Conservation (phyloP, 1,140 invertebrate genomes). For the Neodiprion lecontei region DNA sequence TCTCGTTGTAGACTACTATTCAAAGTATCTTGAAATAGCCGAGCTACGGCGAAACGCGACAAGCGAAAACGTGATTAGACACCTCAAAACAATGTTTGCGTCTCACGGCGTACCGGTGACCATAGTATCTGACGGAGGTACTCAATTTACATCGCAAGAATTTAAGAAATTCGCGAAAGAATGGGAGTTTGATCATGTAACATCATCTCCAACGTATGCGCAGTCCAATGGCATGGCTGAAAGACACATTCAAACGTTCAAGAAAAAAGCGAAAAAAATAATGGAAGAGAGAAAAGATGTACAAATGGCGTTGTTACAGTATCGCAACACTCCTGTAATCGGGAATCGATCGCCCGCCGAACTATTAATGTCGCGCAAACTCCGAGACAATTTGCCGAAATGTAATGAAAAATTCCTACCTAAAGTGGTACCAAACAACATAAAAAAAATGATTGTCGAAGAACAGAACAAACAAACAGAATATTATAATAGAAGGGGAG, state of each 20-base stretch:
- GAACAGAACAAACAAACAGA: slow-evolving; percentile 20
- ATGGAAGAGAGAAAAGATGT: slow-evolving; percentile 27
- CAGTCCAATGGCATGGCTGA: slow-evolving; percentile 58
- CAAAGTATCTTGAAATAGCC: slow-evolving; percentile 31
- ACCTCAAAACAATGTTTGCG: slow-evolving; percentile 47
- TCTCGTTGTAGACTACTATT: slow-evolving; percentile 41
- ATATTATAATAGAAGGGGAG: too few species aligned
- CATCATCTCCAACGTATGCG: slow-evolving; percentile 50
- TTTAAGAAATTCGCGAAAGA: slow-evolving; percentile 51
- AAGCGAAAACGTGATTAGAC: slow-evolving; percentile 30
- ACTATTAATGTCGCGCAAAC: slow-evolving; percentile 24
- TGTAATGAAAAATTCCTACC: too few species aligned
- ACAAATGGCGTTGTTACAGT: slow-evolving; percentile 25
- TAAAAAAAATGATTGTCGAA: neutral
- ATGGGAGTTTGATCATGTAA: slow-evolving; percentile 51
- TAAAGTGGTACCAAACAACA: too few species aligned
- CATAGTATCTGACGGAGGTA: slow-evolving; percentile 56
- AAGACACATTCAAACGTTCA: slow-evolving; percentile 37
- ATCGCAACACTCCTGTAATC: slow-evolving; percentile 23
- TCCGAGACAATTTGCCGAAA: slow-evolving; percentile 21
- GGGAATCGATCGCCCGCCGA: slow-evolving; percentile 24
- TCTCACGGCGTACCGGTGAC: slow-evolving; percentile 50
- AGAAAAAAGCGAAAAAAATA: slow-evolving; percentile 41
- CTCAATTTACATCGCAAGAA: slow-evolving; percentile 52
- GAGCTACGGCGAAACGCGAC: slow-evolving; percentile 18